Evolutionary conservation across 2,113 vertebrate genomes (phyloP).

Genomic region (Chunga burmeisteri): DNA sequence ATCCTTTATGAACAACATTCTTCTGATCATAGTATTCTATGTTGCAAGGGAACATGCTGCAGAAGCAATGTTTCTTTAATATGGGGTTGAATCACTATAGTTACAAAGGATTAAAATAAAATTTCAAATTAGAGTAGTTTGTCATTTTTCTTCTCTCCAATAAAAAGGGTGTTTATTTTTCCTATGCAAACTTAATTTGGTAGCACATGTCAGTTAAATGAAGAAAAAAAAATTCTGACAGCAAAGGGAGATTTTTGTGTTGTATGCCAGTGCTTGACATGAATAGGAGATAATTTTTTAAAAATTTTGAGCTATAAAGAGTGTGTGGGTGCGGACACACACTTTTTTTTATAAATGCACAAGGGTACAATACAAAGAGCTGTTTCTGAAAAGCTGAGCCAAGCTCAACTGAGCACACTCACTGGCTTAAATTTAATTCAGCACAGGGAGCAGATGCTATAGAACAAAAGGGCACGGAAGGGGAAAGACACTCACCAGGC

Average conservation of each 20-base stretch:
- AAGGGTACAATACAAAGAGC: neutral
- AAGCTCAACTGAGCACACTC: neutral
- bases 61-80: neutral
- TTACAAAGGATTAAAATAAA: neutral
- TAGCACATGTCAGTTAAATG: neutral
- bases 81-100: neutral
- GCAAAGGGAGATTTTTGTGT: neutral
- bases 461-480: neutral
- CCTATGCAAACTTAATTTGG: neutral
- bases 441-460: neutral
- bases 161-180: constrained; percentile 1
- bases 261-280: neutral
- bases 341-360: neutral
- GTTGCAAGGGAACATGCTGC: neutral
- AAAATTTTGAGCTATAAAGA: neutral
- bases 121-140: neutral
- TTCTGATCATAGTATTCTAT: neutral
- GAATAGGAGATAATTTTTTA: neutral
- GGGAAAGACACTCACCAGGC: neutral
- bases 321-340: fast-evolving
- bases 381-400: neutral
- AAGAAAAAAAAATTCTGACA: neutral
- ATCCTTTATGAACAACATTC: neutral
- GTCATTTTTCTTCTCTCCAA: neutral
- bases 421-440: neutral